Evolutionary conservation across 2,113 vertebrate species (phyloP), one percentile per base, ranked within the genome.

Genomic region (Xyrauchen texanus): DNA sequence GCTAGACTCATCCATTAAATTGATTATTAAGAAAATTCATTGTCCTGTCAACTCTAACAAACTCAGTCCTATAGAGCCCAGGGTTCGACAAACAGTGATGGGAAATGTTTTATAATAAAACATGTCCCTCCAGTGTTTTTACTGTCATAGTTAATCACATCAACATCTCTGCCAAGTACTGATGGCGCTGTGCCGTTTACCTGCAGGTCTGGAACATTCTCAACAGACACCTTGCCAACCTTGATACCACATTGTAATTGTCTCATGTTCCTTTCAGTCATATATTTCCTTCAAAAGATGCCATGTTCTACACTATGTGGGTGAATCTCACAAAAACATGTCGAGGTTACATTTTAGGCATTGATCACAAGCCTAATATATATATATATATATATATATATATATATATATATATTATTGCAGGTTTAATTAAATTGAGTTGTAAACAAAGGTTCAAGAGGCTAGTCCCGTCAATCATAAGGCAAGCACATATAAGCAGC

Each of bases 121-220:
- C 72, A 63, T 63, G 72, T 74, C 72, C 72, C 46, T 63, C 15
- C 46, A 74, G 72, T 62, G 72, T 46, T 52, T 46, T 74, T 74
- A 49, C 47, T 74, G 72, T 74, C 58, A 34, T 51, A 4, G 72
- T 74, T 62, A 74, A 74, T 74, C 10, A 51, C 49, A 49, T 73
- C 44, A 8, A 15, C 55, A 21, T n/a, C 45, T 73, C 57, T 73
- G 70, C 70, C 70, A 62, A 73, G 10, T 12, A 60, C 72, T 16
- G 10, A 7, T 74, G 72, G 72, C 58, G 49, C 12, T 63, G 58
- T 74, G 58, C 72, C 72, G 63, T 61, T 74, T 63, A 74, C 72
- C 72, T 74, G 72, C 58, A 63, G 72, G 58, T 60, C 72, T 74
- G 72, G 60, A 74, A 63, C 72, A 74, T 63, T 63, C 63, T 74